Base-by-base conservation (phyloP, 2,888 invertebrate genomes). In the Zonitis immaculata region DNA sequence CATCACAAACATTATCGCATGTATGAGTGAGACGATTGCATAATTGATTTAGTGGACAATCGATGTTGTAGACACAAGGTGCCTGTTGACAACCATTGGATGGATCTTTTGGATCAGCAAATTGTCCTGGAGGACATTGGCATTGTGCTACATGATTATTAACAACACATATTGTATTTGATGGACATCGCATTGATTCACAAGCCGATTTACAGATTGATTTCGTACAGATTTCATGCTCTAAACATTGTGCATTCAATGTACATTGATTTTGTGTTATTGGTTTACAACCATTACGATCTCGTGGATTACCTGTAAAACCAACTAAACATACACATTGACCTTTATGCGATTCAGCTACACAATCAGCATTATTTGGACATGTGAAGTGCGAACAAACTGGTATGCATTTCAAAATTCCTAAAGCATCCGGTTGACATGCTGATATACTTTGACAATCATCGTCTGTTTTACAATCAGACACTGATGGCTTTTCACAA, bases 71-170 rank as follows among this genome's bases (percentile, higher is more conserved):
- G 30, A 92, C 89, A 70, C 92, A 93, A 3, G 91, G 88, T 6
- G 92, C 91, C 51, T 85, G 81, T 75, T 85, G 81, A 68, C 91
- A 91, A 48, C 92, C 91, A 53, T 81, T 80, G 53, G 80, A 78
- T 1, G 83, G 75, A 71, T 92, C 90, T 68, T 87, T 86, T 0
- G 94, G 91, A 77, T 94, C 88, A 3, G 94, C 94, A 71, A 85
- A 94, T 1, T 89, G 84, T 14, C 94, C 94, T 6, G 89, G 86
- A 14, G 93, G 93, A 70, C 95, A 95, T 66, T 91, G 89, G 69
- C 95, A 95, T 73, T 90, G 88, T 0, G 91, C 89, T 11, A 87
- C 87, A 72, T 95, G 94, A 69, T 94, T 94, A 66, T 93, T 91
- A 2, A 91, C 89, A 7, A 92, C 82, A 69, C 95, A 95, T 14